These are phyloP conservation scores for Suncus etruscus DNA, from an alignment of 2,113 vertebrate species.

Conservation along the genomic window DNA sequence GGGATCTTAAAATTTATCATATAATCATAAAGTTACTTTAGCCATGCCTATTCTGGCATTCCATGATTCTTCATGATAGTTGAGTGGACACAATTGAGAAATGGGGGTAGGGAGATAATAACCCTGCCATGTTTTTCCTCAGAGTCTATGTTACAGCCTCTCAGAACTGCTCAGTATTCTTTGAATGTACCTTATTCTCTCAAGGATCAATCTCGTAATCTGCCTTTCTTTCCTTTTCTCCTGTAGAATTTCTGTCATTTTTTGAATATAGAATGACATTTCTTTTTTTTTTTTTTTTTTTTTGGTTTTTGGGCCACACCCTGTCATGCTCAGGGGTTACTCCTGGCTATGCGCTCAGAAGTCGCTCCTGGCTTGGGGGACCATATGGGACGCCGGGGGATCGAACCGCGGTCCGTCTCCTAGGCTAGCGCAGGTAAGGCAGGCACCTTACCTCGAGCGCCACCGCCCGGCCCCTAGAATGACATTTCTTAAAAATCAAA, in stretches of 20 bases:
- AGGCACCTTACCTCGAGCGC: too few species aligned
- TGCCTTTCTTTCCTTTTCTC: conserved; percentile 28
- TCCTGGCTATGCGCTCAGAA: too few species aligned
- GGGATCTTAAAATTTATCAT: neutral
- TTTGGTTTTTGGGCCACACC: too few species aligned
- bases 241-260: conserved; percentile 55
- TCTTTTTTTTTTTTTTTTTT: too few species aligned
- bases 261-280: neutral
- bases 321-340: too few species aligned
- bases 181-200: conserved; percentile 30
- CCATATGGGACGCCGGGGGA: too few species aligned
- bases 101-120: conserved; percentile 4
- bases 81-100: conserved; percentile 56
- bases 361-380: too few species aligned
- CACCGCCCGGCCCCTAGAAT: too few species aligned
- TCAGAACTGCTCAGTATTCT: conserved; percentile 40
- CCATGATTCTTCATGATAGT: conserved; percentile 42
- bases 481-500: neutral
- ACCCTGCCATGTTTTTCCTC: conserved; percentile 34
- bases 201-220: neutral
- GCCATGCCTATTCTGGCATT: neutral
- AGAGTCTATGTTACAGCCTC: conserved; percentile 12
- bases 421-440: too few species aligned
- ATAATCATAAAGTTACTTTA: conserved; percentile 22
- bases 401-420: too few species aligned